phyloP scores from a whole-genome alignment of 1,140 invertebrate species.

The Melitaea cinxia region DNA sequence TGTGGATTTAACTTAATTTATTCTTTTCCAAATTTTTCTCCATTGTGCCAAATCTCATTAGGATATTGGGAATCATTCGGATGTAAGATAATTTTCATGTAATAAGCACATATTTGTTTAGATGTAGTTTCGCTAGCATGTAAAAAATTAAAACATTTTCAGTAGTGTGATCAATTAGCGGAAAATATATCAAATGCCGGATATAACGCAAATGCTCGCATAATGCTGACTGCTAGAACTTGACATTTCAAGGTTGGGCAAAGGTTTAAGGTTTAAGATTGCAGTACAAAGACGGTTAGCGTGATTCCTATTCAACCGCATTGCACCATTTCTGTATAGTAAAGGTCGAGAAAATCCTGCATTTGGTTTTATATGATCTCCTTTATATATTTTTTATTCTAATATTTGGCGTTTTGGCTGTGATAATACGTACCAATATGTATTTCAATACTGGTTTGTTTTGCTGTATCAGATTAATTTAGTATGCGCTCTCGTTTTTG shows the following conservation, averaged over 20 bases:
- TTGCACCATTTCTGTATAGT: constrained; percentile 58
- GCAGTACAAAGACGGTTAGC: constrained; percentile 59
- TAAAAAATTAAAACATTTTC: neutral
- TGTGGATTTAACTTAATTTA: neutral
- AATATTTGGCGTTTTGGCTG: neutral
- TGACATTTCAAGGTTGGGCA: constrained; percentile 49
- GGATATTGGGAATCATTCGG: constrained; percentile 40
- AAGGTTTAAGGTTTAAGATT: constrained; percentile 54
- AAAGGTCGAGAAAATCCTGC: constrained; percentile 63
- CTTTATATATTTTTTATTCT: neutral
- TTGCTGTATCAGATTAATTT: constrained; percentile 9
- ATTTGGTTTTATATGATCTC: constrained; percentile 27
- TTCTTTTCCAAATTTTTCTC: constrained; percentile 26
- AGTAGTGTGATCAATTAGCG: constrained; percentile 1
- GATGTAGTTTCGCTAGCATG: constrained; percentile 17
- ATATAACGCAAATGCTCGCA: constrained; percentile 34
- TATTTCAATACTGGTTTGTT: constrained; percentile 1
- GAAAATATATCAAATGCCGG: constrained; percentile 18
- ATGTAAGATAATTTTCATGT: constrained; percentile 43
- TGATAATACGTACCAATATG: neutral
- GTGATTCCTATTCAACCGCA: constrained; percentile 60
- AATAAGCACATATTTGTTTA: constrained; percentile 28
- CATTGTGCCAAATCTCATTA: constrained; percentile 39
- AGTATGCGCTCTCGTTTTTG: neutral
- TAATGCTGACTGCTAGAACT: constrained; percentile 35